Evolutionary conservation across 2,113 vertebrate genomes (phyloP), one percentile per base, ranked within the genome.

Genomic region (Meles meles): DNA sequence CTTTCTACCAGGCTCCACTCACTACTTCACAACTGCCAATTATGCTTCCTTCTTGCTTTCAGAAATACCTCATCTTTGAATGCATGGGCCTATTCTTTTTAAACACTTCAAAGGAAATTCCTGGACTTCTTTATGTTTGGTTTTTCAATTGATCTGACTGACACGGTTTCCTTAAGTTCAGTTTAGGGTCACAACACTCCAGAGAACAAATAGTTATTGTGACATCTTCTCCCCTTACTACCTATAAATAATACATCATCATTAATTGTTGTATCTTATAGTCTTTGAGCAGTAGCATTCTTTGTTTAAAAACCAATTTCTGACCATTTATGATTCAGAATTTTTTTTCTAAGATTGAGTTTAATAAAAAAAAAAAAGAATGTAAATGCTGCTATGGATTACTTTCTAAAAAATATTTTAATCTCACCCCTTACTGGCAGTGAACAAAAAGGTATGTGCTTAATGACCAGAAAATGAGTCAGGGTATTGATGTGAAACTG

Each of bases 381-480:
- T 83, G 2, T 55, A 96, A 93, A 5, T 82, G 42, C 23, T 71
- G 8, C 17, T 23, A 0, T 69, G 4, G 20, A 92, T 96, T 76
- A 83, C 72, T 92, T 95, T 81, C 52, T 2, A 37, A 76, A 88
- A 97, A 91, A 74, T 63, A 92, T 67, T 93, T 95, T 94, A 96
- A 87, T 84, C 84, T 37, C 31, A 44, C 31, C 11, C 29, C 34
- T 72, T 65, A 52, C 83, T 92, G 39, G 44, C 65, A 23, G 7
- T 89, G 37, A 97, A 83, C 55, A 83, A 96, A 92, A 84, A 93
- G 12, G 10, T 9, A 47, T 39, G 77, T 81, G 57, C 90, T 88
- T 95, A 96, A 72, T 1, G 55, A 83, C 49, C 37, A 97, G 91
- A 91, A 97, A 95, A 84, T 34, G 49, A 94, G 39, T 91, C 93